phyloP scores from a whole-genome alignment of 2,888 invertebrate genomes.

The Pseudococcus viburni region DNA sequence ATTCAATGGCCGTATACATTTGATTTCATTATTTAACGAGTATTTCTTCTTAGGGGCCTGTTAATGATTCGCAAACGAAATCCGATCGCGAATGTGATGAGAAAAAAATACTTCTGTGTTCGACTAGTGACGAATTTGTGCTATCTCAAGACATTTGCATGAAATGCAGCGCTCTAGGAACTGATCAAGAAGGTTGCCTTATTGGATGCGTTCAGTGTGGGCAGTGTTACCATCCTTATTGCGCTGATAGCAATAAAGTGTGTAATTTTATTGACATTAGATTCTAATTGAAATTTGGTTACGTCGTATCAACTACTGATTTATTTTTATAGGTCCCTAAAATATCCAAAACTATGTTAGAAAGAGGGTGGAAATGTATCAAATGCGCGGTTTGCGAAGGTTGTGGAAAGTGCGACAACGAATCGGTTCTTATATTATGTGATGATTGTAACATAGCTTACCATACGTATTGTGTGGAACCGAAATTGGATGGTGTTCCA shows the following conservation, averaged over 20 bases:
- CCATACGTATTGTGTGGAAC: conserved; percentile 98
- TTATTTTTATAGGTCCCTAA: conserved; percentile 74
- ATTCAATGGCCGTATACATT: background rate
- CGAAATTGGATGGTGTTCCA: conserved; percentile 93
- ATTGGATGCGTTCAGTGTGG: conserved; percentile 99
- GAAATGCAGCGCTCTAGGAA: conserved; percentile 97
- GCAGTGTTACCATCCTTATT: conserved; percentile 99
- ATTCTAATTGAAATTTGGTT: background rate
- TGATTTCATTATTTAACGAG: background rate
- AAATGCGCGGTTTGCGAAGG: conserved; percentile 99
- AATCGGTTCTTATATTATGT: conserved; percentile 92
- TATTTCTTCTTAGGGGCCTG: conserved; percentile 72
- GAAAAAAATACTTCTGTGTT: conserved; percentile 90
- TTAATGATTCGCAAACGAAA: conserved; percentile 71
- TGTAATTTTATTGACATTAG: background rate
- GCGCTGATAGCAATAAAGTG: conserved; percentile 86
- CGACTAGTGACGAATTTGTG: conserved; percentile 93
- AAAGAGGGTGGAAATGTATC: conserved; percentile 98
- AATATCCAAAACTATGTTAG: conserved; percentile 87
- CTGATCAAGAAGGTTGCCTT: conserved; percentile 93
- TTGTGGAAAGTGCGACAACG: conserved; percentile 96
- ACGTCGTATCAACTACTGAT: background rate
- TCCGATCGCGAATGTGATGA: conserved; percentile 82
- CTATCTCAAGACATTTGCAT: conserved; percentile 96
- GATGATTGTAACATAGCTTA: conserved; percentile 99